Percentiles rank a stretch among this genome's conserved stretches.
Evolutionary conservation across 2,888 invertebrate genomes (phyloP).

Genomic region (Azorinus chamasolen): DNA sequence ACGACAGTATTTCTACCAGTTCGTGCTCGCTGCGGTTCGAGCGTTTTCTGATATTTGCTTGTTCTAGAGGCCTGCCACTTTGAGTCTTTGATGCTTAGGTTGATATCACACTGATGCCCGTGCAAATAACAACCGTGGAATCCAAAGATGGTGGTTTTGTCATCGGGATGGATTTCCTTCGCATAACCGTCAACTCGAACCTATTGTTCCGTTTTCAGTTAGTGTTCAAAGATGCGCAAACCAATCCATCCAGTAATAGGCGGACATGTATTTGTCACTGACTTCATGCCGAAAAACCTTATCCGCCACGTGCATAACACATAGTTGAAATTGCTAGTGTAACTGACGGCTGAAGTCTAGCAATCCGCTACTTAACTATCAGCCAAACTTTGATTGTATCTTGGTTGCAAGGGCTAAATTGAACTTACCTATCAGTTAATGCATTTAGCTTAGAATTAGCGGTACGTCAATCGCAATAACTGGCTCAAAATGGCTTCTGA

Average conservation of each 20-base stretch:
- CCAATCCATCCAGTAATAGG: slow-evolving; percentile 34
- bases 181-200: slow-evolving; percentile 40
- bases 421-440: too few relatives aligned
- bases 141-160: not conserved
- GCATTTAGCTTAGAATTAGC: too few relatives aligned
- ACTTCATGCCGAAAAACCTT: slow-evolving; percentile 33
- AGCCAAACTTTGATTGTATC: too few relatives aligned
- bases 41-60: slow-evolving; percentile 6
- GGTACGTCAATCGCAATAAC: too few relatives aligned
- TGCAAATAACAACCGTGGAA: too few relatives aligned
- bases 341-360: too few relatives aligned
- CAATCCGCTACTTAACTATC: too few relatives aligned
- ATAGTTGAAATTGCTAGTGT: too few relatives aligned
- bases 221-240: not conserved
- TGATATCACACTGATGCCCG: not conserved
- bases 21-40: not conserved
- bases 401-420: too few relatives aligned
- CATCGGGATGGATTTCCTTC: too few relatives aligned
- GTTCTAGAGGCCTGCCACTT: not conserved
- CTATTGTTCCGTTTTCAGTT: slow-evolving; percentile 21
- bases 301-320: slow-evolving; percentile 4
- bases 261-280: slow-evolving; percentile 16
- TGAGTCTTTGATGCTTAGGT: not conserved
- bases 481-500: too few relatives aligned
- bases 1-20: too few relatives aligned